Conservation (phyloP, 2,113 vertebrate genomes). For the Lanius ludovicianus region DNA sequence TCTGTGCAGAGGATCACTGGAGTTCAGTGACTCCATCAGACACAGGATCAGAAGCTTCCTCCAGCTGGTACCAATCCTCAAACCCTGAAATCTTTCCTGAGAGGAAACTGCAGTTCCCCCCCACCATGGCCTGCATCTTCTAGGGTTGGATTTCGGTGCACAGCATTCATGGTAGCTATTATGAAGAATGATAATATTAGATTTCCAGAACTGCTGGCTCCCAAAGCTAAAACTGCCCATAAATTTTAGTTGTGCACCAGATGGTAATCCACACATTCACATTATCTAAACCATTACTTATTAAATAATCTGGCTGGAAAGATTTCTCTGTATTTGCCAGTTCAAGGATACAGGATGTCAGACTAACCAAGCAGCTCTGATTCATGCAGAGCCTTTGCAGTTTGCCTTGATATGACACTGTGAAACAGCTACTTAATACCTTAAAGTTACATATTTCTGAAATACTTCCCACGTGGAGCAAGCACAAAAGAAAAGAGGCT, state of each 20-base stretch:
- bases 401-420: background rate
- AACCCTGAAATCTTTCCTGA: background rate
- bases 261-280: background rate
- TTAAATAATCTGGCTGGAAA: background rate
- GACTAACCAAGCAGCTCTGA: background rate
- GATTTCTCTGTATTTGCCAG: background rate
- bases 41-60: background rate
- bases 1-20: background rate
- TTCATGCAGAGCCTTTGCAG: background rate
- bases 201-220: background rate
- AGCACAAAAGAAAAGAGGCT: background rate
- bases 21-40: background rate
- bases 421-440: background rate
- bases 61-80: background rate
- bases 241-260: background rate
- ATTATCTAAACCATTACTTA: background rate
- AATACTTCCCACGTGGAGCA: background rate
- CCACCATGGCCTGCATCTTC: background rate
- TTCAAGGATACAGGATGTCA: background rate
- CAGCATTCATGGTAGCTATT: background rate
- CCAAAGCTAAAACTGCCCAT: background rate
- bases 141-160: background rate
- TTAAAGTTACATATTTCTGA: background rate
- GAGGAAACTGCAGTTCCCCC: rapidly evolving
- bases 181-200: background rate